Evolutionary conservation across 2,888 invertebrate species (phyloP).

Genomic region (Eumacrocentrus americanus): DNA sequence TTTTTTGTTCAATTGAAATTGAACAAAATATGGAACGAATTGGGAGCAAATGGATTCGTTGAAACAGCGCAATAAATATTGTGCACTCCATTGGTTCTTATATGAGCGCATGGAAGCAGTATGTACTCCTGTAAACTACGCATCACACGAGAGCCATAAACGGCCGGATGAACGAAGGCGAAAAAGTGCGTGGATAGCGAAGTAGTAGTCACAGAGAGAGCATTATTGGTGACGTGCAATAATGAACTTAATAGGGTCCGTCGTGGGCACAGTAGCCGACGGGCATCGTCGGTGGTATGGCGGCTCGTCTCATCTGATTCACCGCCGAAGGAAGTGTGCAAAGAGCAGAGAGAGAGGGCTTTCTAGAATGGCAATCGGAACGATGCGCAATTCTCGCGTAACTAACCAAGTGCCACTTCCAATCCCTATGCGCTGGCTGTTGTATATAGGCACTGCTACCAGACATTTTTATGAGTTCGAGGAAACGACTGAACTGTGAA

Average conservation of each 20-base stretch:
- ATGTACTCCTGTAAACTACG: too few species aligned
- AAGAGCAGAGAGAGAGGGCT: slow-evolving; percentile 26
- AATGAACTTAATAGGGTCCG: slow-evolving; percentile 39
- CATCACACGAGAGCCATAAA: slow-evolving; percentile 21
- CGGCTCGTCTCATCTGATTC: slow-evolving; percentile 27
- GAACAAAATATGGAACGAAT: slow-evolving; percentile 14
- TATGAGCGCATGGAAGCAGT: too few species aligned
- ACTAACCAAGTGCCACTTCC: slow-evolving; percentile 37
- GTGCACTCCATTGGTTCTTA: neutral
- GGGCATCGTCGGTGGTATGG: slow-evolving; percentile 1
- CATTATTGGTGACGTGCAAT: slow-evolving; percentile 40
- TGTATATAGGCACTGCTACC: slow-evolving; percentile 5
- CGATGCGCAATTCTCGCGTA: slow-evolving; percentile 30
- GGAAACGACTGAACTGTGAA: slow-evolving; percentile 33
- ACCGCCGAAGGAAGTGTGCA: slow-evolving; percentile 34
- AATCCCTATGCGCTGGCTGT: slow-evolving; percentile 14
- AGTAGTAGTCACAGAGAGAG: slow-evolving; percentile 27
- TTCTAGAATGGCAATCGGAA: slow-evolving; percentile 41
- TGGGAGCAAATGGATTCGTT: slow-evolving; percentile 9
- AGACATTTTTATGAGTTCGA: slow-evolving; percentile 39
- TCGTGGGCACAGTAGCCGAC: slow-evolving; percentile 13
- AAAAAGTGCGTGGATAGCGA: slow-evolving; percentile 27
- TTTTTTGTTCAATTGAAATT: too few species aligned
- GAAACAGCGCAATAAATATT: slow-evolving; percentile 17
- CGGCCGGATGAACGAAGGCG: slow-evolving; percentile 20